Evolutionary conservation across 35 echinoderm and acorn worm species (phyloP), one percentile per base, ranked within the genome.

Genomic region (Holothuria glaberrima): DNA sequence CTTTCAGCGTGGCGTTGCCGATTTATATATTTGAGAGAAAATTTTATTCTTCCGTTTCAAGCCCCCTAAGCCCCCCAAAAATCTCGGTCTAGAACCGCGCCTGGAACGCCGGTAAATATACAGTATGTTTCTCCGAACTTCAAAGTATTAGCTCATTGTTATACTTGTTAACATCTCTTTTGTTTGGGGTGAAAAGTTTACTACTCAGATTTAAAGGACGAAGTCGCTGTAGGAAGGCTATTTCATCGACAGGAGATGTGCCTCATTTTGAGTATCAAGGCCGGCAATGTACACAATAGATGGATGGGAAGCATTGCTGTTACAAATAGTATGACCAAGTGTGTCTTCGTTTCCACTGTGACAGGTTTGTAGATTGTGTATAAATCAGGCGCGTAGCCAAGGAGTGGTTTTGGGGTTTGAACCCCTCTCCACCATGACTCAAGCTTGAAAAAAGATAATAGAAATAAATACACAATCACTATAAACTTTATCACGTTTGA

Each of bases 161-260:
- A 0, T 73, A 0, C 19, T 70, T 25, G 69, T 33, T 73, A 13
- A 44, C 9, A 18, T 78, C n/a, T 36, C n/a, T 48, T 48, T 50
- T 27, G 21, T 6, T 48, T 2, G 36, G 36, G 2, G 36, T 41
- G 36, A 41, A 41, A 41, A 84, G 80, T 84, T 17, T 84, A 84
- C 80, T 84, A 84, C 80, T 84, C 80, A 19, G 80, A 84, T 61
- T n/a, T 84, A 20, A 84, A 84, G 80, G 80, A 84, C 27, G n/a
- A 60, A 1, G 30, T 60, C 13, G 80, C 46, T 14, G 9, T 63
- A 30, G 77, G 77, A 58, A 59, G 57, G 20, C 31, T 84, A 54
- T 84, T 61, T 36, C 48, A 84, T 63, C 57, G 33, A 12, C 54
- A 84, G 29, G 80, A 84, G 32, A 22, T 84, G 5, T 84, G 80